Evolutionary conservation across 1,140 invertebrate genomes (phyloP), one percentile per base, ranked within the genome.

Genomic region (Monochamus saltuarius): DNA sequence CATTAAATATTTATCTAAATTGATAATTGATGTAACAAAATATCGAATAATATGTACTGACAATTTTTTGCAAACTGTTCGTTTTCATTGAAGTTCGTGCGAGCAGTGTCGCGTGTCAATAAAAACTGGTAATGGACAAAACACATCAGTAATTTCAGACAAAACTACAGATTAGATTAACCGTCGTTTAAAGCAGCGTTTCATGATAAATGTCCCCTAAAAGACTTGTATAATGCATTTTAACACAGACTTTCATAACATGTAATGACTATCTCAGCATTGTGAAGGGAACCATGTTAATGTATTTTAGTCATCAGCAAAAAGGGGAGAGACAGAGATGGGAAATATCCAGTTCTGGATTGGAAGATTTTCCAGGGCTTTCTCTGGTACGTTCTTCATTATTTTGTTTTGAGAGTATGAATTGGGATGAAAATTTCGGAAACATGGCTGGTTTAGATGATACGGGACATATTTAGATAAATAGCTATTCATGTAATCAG

Each of bases 211-310:
- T 62, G 67, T 63, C 60, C 66, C 66, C 66, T 65, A 62, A 65
- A 63, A 62, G 66, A 64, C 62, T 67, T 59, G 62, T 62, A 61
- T 70, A 70, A 67, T 70, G 61, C 65, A 59, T 66, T 69, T 69
- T 67, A 67, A 69, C 65, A 60, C 62, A 56, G 68, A 66, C 68
- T 67, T 70, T 66, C 68, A 70, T 70, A 64, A 66, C 68, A 65
- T 65, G 64, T 70, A 70, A 70, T 70, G 62, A 70, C 68, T 63
- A 57, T 61, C 68, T 65, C 62, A 64, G 64, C 59, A 64, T 69
- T 69, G 56, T 67, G 64, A 55, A 62, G 61, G 65, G 62, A 66
- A 63, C 61, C 66, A 70, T 70, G 66, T 68, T 70, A 68, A 70
- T 70, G 66, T 66, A 67, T 67, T 70, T 70, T 63, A 60, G 61